Percentiles rank a stretch among this genome's conserved stretches.
phyloP scores from a whole-genome alignment of 1,140 invertebrate genomes.

The Hypsibius dujardini region DNA sequence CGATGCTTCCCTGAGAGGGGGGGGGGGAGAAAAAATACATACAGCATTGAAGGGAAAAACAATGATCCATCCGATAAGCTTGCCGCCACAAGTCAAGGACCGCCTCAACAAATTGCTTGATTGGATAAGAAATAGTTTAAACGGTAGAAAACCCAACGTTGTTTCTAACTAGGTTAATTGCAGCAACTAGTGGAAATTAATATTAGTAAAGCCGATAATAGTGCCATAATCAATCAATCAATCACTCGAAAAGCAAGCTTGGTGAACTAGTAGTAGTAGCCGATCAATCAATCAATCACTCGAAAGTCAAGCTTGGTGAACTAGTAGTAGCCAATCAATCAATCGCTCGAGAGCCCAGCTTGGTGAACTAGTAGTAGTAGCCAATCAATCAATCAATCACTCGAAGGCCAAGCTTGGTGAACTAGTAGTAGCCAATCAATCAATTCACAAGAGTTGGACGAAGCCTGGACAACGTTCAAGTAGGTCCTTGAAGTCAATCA shows the following conservation, averaged over 20 bases:
- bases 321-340: not conserved
- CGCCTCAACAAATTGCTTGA: too few relatives aligned
- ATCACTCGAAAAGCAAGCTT: too few relatives aligned
- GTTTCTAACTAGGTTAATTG: not conserved
- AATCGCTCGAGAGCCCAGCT: too few relatives aligned
- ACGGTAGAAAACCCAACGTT: not conserved
- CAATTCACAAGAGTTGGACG: too few relatives aligned
- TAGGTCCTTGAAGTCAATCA: too few relatives aligned
- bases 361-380: not conserved
- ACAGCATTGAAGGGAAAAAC: not conserved
- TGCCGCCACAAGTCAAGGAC: too few relatives aligned
- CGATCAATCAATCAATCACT: not conserved
- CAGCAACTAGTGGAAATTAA: too few relatives aligned
- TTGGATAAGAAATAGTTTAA: not conserved
- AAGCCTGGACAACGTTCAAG: too few relatives aligned
- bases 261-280: not conserved
- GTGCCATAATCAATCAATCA: too few relatives aligned
- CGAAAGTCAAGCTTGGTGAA: not conserved
- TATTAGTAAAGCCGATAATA: too few relatives aligned
- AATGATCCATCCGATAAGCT: too few relatives aligned
- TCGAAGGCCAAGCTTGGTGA: not conserved
- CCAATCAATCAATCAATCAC: not conserved
- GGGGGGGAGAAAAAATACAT: not conserved
- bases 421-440: not conserved
- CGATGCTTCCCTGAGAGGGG: not conserved